Base-by-base conservation (phyloP, 2,888 invertebrate genomes). In the Megaustenia siamemsis region DNA sequence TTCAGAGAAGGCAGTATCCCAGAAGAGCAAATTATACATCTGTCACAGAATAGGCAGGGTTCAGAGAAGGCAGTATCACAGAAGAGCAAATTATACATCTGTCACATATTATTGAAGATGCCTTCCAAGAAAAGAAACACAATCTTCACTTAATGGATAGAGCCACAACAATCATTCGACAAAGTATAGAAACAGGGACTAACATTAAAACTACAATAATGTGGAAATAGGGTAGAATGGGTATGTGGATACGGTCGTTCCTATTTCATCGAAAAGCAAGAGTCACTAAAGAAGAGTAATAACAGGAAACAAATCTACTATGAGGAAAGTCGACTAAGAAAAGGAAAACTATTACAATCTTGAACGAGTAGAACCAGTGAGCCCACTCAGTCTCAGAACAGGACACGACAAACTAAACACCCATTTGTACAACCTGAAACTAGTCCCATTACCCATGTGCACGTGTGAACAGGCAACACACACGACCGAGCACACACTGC, bases 211-310 rank as follows among this genome's bases (percentile, higher is more conserved):
- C 66, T 76, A 24, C 82, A n/a, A 38, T 49, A 49, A 35, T 45
- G 24, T 4, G 76, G 63, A 12, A 63, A 49, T 2, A 60, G 6
- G 60, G 81, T n/a, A 60, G 40, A 40, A 75, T 82, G 75, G 35
- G 21, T 0, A 40, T 24, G 8, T 66, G 75, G 82, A 75, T 82
- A n/a, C 18, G 38, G 38, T 35, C 49, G 8, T 75, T 79, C 79
- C 63, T 84, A 69, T 28, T 43, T 45, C 73, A 75, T 56, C 38
- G 79, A 32, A 79, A 69, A 71, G 78, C 84, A 24, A 40, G 66
- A 32, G 83, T 83, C 28, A 71, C 28, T 8, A 60, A 60, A n/a
- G 73, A 77, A 45, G 45, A 66, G 45, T 10, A 24, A 43, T 24
- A 45, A 45, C 43, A 71, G 38, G 4, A 71, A 28, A 75, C 79